Evolutionary conservation across 2,797 vertebrate genomes (phyloP).

Genomic region (Pseudochirops corinnae): DNA sequence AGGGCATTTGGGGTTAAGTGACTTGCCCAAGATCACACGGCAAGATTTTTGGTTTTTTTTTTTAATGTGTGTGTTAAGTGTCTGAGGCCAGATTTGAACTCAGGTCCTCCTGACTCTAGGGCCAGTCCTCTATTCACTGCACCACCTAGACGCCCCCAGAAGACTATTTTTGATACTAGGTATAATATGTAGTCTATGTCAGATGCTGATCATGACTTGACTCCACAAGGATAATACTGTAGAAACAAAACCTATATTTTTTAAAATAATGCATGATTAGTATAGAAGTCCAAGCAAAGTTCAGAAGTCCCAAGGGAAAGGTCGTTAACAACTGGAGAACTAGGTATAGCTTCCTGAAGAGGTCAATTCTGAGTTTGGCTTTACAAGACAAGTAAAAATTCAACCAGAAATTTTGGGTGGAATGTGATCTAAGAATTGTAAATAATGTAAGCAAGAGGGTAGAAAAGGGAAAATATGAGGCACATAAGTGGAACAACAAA

Average conservation of each 20-base stretch:
- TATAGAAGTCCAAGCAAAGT: neutral
- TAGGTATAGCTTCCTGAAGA: neutral
- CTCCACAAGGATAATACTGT: neutral
- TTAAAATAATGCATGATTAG: neutral
- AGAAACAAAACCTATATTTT: neutral
- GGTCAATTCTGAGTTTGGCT: neutral
- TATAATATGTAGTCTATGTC: neutral
- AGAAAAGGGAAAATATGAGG: neutral
- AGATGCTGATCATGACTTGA: neutral
- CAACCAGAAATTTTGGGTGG: neutral
- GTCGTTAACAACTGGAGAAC: neutral
- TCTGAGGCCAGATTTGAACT: too few relatives aligned
- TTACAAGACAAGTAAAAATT: neutral
- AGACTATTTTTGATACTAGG: neutral
- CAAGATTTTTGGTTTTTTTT: too few relatives aligned
- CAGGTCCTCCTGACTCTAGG: too few relatives aligned
- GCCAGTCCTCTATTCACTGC: too few relatives aligned
- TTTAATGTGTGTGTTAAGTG: too few relatives aligned
- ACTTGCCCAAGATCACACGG: too few relatives aligned
- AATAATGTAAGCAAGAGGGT: neutral
- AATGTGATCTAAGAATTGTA: neutral
- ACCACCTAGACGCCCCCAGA: neutral
- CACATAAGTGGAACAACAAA: neutral
- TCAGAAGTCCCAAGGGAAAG: neutral
- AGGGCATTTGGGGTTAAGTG: too few relatives aligned